Evolutionary conservation across 2,888 invertebrate genomes (phyloP).

Genomic region (Conomelus anceps): DNA sequence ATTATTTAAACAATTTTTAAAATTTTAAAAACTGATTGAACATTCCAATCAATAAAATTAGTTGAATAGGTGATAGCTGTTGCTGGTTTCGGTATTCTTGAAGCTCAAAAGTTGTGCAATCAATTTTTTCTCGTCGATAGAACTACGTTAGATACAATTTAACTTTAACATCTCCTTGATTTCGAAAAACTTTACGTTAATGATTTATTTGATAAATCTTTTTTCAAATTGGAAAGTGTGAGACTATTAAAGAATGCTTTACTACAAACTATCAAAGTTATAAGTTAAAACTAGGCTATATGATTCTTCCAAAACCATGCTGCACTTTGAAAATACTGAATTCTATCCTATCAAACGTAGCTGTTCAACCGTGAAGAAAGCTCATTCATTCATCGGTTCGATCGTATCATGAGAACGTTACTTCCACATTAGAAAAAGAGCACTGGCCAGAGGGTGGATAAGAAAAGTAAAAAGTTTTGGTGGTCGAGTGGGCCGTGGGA

Average conservation of each 20-base stretch:
- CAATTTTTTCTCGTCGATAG: too few relatives aligned
- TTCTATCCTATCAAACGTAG: not conserved
- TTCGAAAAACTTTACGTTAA: too few relatives aligned
- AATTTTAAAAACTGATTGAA: too few relatives aligned
- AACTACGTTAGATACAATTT: too few relatives aligned
- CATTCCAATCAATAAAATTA: too few relatives aligned
- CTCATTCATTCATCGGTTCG: not conserved
- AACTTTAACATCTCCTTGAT: too few relatives aligned
- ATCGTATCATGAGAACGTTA: not conserved
- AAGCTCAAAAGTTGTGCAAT: too few relatives aligned
- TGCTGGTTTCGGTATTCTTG: too few relatives aligned
- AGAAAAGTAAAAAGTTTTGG: not conserved
- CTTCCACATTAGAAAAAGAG: not conserved
- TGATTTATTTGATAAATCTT: too few relatives aligned
- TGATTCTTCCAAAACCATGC: not conserved
- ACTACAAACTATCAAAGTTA: not conserved
- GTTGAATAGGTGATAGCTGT: too few relatives aligned
- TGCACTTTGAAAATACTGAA: not conserved
- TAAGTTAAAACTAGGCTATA: not conserved
- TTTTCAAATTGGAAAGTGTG: not conserved
- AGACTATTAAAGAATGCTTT: not conserved
- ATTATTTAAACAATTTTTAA: too few relatives aligned
- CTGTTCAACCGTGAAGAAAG: not conserved
- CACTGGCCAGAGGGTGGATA: not conserved
- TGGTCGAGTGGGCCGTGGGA: not conserved